Conservation (phyloP, 2,113 vertebrate species). For the Plotosus lineatus region DNA sequence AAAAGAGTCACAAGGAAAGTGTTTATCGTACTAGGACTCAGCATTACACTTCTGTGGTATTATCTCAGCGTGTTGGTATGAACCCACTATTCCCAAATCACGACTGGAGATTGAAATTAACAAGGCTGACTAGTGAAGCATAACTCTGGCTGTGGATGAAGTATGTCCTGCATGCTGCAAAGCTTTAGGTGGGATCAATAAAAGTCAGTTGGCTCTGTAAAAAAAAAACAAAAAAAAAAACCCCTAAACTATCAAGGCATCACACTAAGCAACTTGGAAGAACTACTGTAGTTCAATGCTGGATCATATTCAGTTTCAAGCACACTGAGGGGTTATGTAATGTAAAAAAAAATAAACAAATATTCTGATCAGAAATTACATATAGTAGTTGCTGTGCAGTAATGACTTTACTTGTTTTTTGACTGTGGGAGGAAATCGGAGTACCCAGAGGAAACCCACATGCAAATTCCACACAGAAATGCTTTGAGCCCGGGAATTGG, state of each 20-base stretch:
- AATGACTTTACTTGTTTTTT: too few species aligned
- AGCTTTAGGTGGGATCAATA: slow-evolving; percentile 45
- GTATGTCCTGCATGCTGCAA: slow-evolving; percentile 33
- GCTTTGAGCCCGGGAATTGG: too few species aligned
- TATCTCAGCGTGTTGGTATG: slow-evolving; percentile 45
- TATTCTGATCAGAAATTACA: neutral
- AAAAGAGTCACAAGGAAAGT: slow-evolving; percentile 32
- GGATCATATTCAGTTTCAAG: neutral
- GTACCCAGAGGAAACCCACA: too few species aligned
- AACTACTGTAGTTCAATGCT: neutral
- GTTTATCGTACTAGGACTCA: slow-evolving; percentile 33
- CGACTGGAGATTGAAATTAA: slow-evolving; percentile 31
- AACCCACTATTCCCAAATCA: slow-evolving; percentile 39
- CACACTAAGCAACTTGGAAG: neutral
- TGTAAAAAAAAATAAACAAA: neutral
- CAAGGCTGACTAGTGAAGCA: slow-evolving; percentile 33
- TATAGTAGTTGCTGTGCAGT: neutral
- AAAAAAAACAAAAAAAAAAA: too few species aligned
- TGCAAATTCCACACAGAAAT: too few species aligned
- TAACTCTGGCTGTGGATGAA: slow-evolving; percentile 27
- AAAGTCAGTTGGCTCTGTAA: slow-evolving; percentile 38
- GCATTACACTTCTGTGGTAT: slow-evolving; percentile 36
- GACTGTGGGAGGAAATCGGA: too few species aligned
- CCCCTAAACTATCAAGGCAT: slow-evolving; percentile 24
- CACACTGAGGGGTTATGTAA: neutral